Evolutionary conservation across 2,797 vertebrate species (phyloP), one percentile per base, ranked within the genome.

Genomic region (Chelonia mydas): DNA sequence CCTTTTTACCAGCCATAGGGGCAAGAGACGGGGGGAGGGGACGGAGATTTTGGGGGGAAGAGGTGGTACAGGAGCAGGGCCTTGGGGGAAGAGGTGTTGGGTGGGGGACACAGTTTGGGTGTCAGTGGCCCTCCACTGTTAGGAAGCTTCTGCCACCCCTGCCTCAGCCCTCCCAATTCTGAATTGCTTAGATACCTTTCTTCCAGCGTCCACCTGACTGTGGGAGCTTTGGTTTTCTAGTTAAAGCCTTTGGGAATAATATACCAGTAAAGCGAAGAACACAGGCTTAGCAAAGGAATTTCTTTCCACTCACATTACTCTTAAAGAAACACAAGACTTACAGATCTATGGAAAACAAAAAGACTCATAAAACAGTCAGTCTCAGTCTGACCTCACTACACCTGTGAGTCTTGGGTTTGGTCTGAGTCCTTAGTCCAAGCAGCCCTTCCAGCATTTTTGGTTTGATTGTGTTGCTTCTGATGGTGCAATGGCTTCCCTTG

Each of bases 171-270:
- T 47, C 45, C 41, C 12, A 53, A 13, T 31, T 4, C 17, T 54
- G n/a, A 81, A 1, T 1, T 84, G 8, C 1, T 0, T 51, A 25
- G 23, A 72, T 2, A 54, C n/a, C 31, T 27, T 55, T 74, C 83
- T 6, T 7, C 47, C 11, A 1, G 25, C 3, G 27, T 72, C 77
- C 51, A 7, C 47, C 51, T 12, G 12, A 21, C 28, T 0, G 1
- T 7, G 12, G 33, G 59, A 85, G 19, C 21, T 53, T 54, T 74
- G 1, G 47, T 85, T 87, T 41, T 23, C 45, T 47, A 4, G 37
- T 76, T 68, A 19, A 2, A 54, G 5, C 16, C 55, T 77, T 81
- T 5, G 57, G 37, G 27, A 28, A 15, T 0, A 0, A 54, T 23
- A 2, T 1, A 81, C 47, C 27, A 77, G 7, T 28, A 77, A 77